A percentile compares a stretch with the other conserved stretches of the same genome.
Conservation (phyloP, 2,888 invertebrate genomes). For the Steinernema carpocapsae region DNA sequence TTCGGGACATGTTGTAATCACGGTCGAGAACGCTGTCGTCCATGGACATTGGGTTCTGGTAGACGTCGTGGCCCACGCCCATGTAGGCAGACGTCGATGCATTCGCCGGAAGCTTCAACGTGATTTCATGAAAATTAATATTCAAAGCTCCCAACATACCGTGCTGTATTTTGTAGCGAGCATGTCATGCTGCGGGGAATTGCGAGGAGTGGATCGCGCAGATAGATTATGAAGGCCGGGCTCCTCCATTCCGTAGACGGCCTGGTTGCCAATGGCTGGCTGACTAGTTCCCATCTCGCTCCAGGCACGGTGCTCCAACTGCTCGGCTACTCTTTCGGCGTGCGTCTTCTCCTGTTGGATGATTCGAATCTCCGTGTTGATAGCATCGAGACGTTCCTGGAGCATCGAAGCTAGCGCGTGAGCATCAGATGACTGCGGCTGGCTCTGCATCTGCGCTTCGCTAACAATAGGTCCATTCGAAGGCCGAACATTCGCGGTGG, state of each 20-base stretch:
- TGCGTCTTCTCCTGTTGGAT: conserved; percentile 86
- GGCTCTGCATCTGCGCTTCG: conserved; percentile 37
- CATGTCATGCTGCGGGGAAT: conserved; percentile 43
- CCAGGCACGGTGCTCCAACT: conserved; percentile 84
- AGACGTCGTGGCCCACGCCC: conserved; percentile 46
- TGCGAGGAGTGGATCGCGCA: conserved; percentile 37
- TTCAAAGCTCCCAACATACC: conserved; percentile 74
- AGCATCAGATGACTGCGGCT: conserved; percentile 72
- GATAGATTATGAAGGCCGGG: conserved; percentile 38
- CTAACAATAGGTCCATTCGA: conserved; percentile 3
- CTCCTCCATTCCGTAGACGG: conserved; percentile 5
- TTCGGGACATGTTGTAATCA: conserved; percentile 25
- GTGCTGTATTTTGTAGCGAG: conserved; percentile 87
- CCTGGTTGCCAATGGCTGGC: conserved; percentile 37
- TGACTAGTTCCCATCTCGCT: conserved; percentile 37
- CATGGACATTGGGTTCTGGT: conserved; percentile 41
- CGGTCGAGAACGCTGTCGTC: conserved; percentile 28
- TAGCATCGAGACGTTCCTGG: conserved; percentile 98
- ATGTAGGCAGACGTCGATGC: conserved; percentile 87
- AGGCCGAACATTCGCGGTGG: not conserved
- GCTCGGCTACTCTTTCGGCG: conserved; percentile 92
- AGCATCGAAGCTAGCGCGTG: conserved; percentile 97
- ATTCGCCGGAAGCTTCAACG: conserved; percentile 77
- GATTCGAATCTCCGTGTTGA: conserved; percentile 93
- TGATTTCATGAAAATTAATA: not conserved